phyloP scores from a whole-genome alignment of 2,797 vertebrate species.

The Triplophysa yarkandensis region DNA sequence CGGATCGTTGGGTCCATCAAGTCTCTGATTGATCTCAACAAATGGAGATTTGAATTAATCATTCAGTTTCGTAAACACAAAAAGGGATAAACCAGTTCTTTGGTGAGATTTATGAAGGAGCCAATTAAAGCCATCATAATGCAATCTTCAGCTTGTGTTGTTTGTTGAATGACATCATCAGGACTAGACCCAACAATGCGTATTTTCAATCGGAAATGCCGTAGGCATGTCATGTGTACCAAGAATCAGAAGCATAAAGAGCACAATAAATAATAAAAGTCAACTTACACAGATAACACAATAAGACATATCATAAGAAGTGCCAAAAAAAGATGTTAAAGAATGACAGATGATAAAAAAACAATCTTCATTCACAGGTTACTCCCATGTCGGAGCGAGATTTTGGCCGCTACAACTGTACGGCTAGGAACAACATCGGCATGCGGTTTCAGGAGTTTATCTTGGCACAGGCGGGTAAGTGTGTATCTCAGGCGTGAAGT shows the following conservation, averaged over 20 bases:
- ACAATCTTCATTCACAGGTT: conserved; percentile 71
- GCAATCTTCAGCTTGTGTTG: neutral
- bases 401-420: conserved; percentile 96
- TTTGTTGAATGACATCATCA: conserved; percentile 3
- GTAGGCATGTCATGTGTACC: neutral
- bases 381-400: conserved; percentile 93
- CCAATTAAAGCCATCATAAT: neutral
- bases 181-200: neutral
- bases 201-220: neutral
- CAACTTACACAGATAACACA: too few species aligned
- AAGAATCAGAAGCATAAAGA: neutral
- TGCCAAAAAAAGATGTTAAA: neutral
- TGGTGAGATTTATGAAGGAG: neutral
- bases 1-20: neutral
- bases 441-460: conserved; percentile 92
- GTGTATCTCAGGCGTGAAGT: neutral
- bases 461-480: conserved; percentile 93
- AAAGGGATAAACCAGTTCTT: neutral
- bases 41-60: neutral
- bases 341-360: neutral
- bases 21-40: neutral
- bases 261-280: neutral
- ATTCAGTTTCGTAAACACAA: neutral
- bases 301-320: too few species aligned
- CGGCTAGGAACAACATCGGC: conserved; percentile 93